These are phyloP conservation scores for Anguilla rostrata DNA, from an alignment of 2,113 vertebrate genomes.

Conservation along the genomic window DNA sequence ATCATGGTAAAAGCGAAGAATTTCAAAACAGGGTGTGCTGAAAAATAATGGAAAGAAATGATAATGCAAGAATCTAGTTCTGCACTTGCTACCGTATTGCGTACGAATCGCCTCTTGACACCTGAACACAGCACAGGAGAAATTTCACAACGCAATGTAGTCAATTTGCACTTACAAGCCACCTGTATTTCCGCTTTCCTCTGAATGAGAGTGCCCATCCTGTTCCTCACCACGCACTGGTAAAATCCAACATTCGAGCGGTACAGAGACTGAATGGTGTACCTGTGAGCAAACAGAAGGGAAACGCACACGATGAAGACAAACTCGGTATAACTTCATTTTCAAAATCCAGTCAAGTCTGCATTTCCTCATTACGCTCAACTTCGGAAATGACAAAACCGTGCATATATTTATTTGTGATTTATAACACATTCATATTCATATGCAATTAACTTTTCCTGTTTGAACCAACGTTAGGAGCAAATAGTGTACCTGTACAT, in stretches of 20 bases:
- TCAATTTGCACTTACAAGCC: conserved; percentile 74
- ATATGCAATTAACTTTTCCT: background rate
- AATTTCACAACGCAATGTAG: background rate
- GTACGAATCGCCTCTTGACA: background rate
- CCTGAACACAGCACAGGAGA: background rate
- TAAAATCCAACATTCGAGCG: conserved; percentile 70
- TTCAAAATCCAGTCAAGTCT: background rate
- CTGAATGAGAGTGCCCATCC: conserved; percentile 77
- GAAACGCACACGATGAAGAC: background rate
- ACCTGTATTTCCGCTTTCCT: conserved; percentile 74
- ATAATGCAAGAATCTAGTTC: background rate
- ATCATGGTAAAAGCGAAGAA: background rate
- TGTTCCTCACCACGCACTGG: conserved; percentile 76
- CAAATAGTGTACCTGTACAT: background rate
- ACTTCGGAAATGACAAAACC: background rate
- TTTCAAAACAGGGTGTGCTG: too few relatives aligned
- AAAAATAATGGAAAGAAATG: background rate
- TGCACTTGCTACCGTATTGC: too few relatives aligned
- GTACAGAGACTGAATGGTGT: conserved; percentile 66
- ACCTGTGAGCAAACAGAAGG: conserved; percentile 60
- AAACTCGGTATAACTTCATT: background rate
- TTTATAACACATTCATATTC: background rate
- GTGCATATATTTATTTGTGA: background rate
- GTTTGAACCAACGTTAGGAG: background rate
- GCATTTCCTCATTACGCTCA: background rate